Conservation (phyloP, 2,113 vertebrate genomes). For the Xiphias gladius region DNA sequence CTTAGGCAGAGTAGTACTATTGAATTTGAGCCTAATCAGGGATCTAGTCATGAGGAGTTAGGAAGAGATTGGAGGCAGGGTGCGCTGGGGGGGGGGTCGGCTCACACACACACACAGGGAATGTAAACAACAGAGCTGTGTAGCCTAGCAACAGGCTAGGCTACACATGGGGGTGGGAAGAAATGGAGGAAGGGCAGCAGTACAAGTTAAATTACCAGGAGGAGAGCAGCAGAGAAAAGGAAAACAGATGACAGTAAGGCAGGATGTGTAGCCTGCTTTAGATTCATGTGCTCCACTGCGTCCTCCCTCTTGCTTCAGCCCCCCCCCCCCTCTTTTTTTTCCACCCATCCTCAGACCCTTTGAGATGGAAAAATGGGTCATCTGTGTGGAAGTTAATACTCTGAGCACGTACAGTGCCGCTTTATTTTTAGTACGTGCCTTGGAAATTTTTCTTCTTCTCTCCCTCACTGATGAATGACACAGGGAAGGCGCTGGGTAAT, state of each 20-base stretch:
- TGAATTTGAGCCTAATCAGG: constrained; percentile 71
- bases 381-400: constrained; percentile 82
- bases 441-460: constrained; percentile 60
- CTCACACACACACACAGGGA: constrained; percentile 62
- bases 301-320: neutral
- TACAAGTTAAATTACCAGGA: constrained; percentile 47
- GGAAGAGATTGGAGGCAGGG: constrained; percentile 31
- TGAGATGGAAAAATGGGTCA: constrained; percentile 86
- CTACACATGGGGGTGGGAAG: constrained; percentile 24
- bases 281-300: constrained; percentile 70
- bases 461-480: constrained; percentile 71
- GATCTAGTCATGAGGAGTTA: constrained; percentile 66
- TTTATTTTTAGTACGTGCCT: constrained; percentile 85
- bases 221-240: constrained; percentile 53
- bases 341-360: constrained; percentile 75
- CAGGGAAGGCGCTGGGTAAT: constrained; percentile 68
- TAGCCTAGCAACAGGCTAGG: constrained; percentile 45
- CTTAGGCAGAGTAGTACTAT: constrained; percentile 41
- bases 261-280: constrained; percentile 81
- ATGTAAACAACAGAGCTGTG: constrained; percentile 79
- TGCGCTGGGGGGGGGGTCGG: constrained; percentile 1
- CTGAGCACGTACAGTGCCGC: constrained; percentile 78
- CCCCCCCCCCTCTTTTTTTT: constrained; percentile 46
- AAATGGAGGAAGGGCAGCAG: constrained; percentile 50
- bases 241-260: constrained; percentile 72